These are phyloP conservation scores for Zaprionus nigranus DNA, from an alignment of 1,140 invertebrate genomes.

Conservation along the genomic window DNA sequence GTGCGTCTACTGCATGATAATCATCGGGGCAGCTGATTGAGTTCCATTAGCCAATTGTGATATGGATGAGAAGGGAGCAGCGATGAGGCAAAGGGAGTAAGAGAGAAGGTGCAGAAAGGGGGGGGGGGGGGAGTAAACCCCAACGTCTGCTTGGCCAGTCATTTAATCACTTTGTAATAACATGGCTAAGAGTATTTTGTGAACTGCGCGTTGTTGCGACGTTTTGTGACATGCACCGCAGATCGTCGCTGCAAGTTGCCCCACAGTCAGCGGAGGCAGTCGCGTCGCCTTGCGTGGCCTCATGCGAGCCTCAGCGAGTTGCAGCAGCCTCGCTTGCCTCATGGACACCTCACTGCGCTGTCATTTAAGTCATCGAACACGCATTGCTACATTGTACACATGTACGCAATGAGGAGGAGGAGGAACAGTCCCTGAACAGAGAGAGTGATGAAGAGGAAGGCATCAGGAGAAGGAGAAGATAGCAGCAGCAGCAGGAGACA, in stretches of 20 bases:
- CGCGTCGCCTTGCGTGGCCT: conserved; percentile 11
- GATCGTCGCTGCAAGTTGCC: not conserved
- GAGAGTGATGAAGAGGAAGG: not conserved
- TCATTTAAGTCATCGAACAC: conserved; percentile 84
- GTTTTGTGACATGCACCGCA: not conserved
- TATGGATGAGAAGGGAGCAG: not conserved
- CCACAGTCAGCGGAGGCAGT: not conserved
- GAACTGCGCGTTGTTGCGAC: conserved; percentile 44
- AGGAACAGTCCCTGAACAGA: not conserved
- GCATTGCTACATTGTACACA: conserved; percentile 82
- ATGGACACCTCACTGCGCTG: conserved; percentile 46
- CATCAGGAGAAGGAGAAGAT: not conserved
- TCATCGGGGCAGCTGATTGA: conserved; percentile 29
- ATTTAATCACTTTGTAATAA: conserved; percentile 79
- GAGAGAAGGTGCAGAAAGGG: not conserved
- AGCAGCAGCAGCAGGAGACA: not conserved
- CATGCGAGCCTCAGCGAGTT: not conserved
- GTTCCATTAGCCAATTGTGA: conserved; percentile 13
- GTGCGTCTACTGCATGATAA: not conserved
- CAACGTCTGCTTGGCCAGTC: conserved; percentile 34
- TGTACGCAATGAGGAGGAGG: conserved; percentile 23
- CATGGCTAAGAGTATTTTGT: conserved; percentile 79
- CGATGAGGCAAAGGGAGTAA: not conserved
- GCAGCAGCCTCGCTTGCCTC: not conserved
- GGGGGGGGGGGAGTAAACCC: not conserved